Percentiles rank a stretch among this genome's conserved stretches.
These are phyloP conservation scores for Nezara viridula DNA, from an alignment of 2,888 invertebrate genomes.

Conservation along the genomic window DNA sequence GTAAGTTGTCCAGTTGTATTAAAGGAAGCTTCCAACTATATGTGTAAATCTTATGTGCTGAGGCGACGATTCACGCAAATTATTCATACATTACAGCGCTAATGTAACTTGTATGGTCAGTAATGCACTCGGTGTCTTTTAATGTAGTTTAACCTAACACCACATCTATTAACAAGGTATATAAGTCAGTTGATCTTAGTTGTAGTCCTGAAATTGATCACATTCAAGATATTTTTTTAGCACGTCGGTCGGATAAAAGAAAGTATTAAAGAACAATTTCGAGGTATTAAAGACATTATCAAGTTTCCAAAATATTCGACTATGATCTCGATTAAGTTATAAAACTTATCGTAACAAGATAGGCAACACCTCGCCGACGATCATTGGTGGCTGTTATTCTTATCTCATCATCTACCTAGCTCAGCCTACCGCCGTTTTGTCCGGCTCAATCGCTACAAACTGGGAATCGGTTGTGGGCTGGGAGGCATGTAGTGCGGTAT, in stretches of 20 bases:
- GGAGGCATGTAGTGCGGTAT: background rate
- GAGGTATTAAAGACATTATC: background rate
- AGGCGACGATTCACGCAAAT: background rate
- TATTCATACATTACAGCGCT: background rate
- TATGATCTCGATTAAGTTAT: conserved; percentile 2
- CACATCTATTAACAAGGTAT: background rate
- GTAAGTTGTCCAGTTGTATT: background rate
- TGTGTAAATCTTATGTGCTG: background rate
- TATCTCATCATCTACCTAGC: background rate
- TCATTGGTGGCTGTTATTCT: background rate
- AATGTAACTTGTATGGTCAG: background rate
- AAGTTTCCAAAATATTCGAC: background rate
- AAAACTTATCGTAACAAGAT: background rate
- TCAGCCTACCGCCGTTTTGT: background rate
- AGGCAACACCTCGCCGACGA: background rate
- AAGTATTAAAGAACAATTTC: background rate
- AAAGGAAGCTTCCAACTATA: background rate
- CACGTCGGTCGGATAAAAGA: background rate
- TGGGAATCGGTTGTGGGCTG: background rate
- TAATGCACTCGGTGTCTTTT: background rate
- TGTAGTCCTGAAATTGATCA: background rate
- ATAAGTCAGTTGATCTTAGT: background rate
- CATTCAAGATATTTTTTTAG: background rate
- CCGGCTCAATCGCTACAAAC: background rate
- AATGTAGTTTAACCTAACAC: background rate